Percentiles rank a stretch among this genome's conserved stretches.
These are phyloP conservation scores for Acleris cristana DNA, from an alignment of 2,888 invertebrate genomes.

Conservation along the genomic window DNA sequence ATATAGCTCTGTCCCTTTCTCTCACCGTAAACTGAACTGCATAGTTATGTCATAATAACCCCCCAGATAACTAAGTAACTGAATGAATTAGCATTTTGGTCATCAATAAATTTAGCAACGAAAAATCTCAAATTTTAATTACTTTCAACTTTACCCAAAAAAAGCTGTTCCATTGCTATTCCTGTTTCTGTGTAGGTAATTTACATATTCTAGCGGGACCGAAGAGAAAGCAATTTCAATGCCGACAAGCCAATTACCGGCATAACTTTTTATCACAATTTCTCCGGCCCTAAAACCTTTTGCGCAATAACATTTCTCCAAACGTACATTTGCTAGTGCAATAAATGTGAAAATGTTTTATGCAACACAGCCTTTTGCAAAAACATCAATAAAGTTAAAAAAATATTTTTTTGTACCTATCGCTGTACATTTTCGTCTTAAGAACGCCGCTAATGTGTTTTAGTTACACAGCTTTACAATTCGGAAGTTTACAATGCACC, in stretches of 20 bases:
- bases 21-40: too few relatives aligned
- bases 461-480: slow-evolving; percentile 65
- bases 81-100: too few relatives aligned
- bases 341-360: slow-evolving; percentile 52
- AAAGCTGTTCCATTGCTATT: too few relatives aligned
- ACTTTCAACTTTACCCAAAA: too few relatives aligned
- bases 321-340: slow-evolving; percentile 39
- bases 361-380: slow-evolving; percentile 63
- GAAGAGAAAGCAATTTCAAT: slow-evolving; percentile 35
- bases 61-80: too few relatives aligned
- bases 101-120: too few relatives aligned
- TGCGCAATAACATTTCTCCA: slow-evolving; percentile 57
- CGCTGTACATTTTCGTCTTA: slow-evolving; percentile 44
- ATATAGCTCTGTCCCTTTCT: too few relatives aligned
- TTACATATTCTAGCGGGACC: slow-evolving; percentile 24
- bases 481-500: slow-evolving; percentile 74
- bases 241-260: slow-evolving; percentile 25
- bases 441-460: slow-evolving; percentile 69
- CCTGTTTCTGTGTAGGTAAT: slow-evolving; percentile 11
- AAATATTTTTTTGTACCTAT: slow-evolving; percentile 40
- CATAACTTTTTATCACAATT: slow-evolving; percentile 52
- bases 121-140: too few relatives aligned
- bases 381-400: slow-evolving; percentile 46
- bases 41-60: too few relatives aligned
- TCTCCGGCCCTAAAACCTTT: slow-evolving; percentile 54